Base-by-base conservation (phyloP, 1,140 invertebrate genomes). In the Pseudachorutes palmiensis region DNA sequence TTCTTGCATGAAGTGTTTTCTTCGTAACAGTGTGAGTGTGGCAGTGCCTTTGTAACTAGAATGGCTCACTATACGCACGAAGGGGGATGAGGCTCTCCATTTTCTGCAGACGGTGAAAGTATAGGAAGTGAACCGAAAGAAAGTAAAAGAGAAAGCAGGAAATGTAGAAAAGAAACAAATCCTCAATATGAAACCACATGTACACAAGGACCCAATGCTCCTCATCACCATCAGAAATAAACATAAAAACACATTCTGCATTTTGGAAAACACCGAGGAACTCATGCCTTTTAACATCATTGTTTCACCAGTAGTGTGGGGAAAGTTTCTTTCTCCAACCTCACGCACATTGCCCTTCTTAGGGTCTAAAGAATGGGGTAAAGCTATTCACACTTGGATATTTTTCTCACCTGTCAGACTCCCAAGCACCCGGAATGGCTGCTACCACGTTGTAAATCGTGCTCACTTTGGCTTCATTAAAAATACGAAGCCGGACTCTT, bases 331-430 rank as follows among this genome's bases (percentile, higher is more conserved):
- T 45, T 45, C 36, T n/a, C n/a, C n/a, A 19, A 12, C 36, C 19
- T 45, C 9, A 45, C 9, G 19, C 36, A 45, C 9, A 45, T 45
- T 19, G 36, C 9, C 36, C 36, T 45, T 45, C 9, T 45, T 19
- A 19, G 19, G 36, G 19, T 45, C 9, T 45, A 45, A 45, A 19
- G 9, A 12, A 45, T 12, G 36, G 19, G 19, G 19, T 45, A 19
- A 19, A 45, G 9, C 36, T 12, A 45, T 45, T 45, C 36, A 45
- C 19, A 45, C 36, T 9, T 45, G 9, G 9, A 12, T 45, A 12
- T 26, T 55, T 55, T 22, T 36, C 59, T 62, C 33, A 62, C 72
- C 73, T 74, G 78, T 78, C 78, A 75, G 76, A 72, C 72, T 80
- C 79, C 70, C 75, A 77, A 41, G 75, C 59, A n/a, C 76, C 76